Conservation (phyloP, 2,113 vertebrate genomes). For the Gobiocypris rarus region DNA sequence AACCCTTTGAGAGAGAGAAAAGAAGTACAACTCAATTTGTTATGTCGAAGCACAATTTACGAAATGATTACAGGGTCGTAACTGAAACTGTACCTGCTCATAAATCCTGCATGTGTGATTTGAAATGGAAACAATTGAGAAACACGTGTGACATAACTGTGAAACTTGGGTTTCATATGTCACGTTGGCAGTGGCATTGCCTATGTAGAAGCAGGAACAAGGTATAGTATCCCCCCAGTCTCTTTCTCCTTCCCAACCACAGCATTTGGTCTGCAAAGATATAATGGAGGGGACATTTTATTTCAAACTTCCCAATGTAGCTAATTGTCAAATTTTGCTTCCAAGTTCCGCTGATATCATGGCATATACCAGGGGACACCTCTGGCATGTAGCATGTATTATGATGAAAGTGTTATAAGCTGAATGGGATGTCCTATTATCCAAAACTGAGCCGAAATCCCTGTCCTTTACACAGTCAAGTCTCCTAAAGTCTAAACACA, state of each 20-base stretch:
- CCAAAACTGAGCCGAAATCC: too few relatives aligned
- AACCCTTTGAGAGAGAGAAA: slow-evolving; percentile 43
- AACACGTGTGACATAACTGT: not conserved
- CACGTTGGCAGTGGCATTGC: slow-evolving; percentile 3
- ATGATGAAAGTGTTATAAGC: not conserved
- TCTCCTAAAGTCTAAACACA: too few relatives aligned
- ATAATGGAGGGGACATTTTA: not conserved
- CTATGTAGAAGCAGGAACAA: slow-evolving; percentile 48
- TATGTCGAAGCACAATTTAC: not conserved
- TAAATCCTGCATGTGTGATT: not conserved
- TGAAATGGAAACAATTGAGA: not conserved
- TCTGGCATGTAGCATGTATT: not conserved
- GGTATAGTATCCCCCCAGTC: not conserved
- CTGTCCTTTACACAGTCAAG: too few relatives aligned
- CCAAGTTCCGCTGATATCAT: not conserved
- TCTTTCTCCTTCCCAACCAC: slow-evolving; percentile 27
- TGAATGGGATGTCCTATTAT: too few relatives aligned
- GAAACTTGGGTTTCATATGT: not conserved
- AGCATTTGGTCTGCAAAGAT: slow-evolving; percentile 52
- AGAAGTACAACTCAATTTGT: not conserved
- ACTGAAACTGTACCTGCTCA: slow-evolving; percentile 23
- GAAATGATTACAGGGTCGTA: not conserved
- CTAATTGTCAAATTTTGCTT: not conserved
- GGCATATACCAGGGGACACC: not conserved
- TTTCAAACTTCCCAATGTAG: not conserved